Percentiles rank a stretch among this genome's conserved stretches.
Conservation (phyloP, 2,113 vertebrate species). For the Benitochromis conjunctus region DNA sequence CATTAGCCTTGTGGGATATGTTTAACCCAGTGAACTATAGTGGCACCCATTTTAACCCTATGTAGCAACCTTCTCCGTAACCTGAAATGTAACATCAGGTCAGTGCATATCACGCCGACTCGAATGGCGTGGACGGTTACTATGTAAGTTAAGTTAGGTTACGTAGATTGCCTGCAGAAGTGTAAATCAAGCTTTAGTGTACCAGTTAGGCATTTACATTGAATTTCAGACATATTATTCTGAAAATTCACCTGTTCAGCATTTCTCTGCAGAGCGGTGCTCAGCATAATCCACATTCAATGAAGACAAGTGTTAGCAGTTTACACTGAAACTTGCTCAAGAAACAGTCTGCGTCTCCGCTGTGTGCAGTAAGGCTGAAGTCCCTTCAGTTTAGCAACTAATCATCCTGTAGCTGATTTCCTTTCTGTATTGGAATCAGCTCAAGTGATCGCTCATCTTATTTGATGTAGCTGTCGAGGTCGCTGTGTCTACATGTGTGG, state of each 20-base stretch:
- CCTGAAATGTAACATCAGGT: background rate
- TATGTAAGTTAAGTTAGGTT: fast-evolving
- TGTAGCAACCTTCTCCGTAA: background rate
- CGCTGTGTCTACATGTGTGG: background rate
- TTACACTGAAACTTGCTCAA: too few relatives aligned
- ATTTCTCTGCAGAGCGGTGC: background rate
- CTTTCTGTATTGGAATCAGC: background rate
- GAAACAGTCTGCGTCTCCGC: too few relatives aligned
- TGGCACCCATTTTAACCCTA: fast-evolving
- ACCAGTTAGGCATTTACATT: background rate
- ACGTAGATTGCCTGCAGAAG: background rate
- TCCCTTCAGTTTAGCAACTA: background rate
- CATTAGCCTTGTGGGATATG: background rate
- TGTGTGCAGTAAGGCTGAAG: background rate
- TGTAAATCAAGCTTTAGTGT: background rate
- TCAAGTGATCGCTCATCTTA: background rate
- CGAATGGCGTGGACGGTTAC: fast-evolving
- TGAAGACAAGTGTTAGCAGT: background rate
- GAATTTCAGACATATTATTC: background rate
- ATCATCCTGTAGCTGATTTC: background rate
- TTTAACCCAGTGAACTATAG: background rate
- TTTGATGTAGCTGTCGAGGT: background rate
- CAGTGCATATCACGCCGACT: background rate
- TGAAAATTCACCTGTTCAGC: background rate
- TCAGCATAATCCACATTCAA: background rate